Evolutionary conservation across 1,140 invertebrate genomes (phyloP), one percentile per base, ranked within the genome.

Genomic region (Cyphomyrmex costatus): DNA sequence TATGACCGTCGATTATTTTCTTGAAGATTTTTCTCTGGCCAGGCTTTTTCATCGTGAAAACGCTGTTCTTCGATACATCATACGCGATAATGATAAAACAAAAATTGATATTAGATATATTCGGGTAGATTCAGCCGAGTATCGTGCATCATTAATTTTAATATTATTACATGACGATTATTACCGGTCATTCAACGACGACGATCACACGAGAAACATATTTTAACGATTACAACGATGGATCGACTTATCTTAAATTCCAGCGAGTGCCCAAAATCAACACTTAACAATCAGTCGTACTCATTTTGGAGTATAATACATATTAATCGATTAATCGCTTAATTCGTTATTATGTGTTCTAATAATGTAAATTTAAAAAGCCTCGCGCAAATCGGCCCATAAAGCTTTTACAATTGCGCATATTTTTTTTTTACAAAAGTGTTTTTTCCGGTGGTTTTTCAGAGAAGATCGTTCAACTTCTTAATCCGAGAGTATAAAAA

Each of bases 231-330:
- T 51, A 78, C 21, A 16, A 16, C 61, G 74, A 49, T 51, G 49
- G 78, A 30, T 42, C 30, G 71, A 27, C 10, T 5, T 8, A 14
- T 58, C 14, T 42, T 36, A 76, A 60, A 82, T 82, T 53, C 66
- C 68, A 73, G 66, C 66, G 27, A 46, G 33, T 71, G 36, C 27
- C 24, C n/a, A 42, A 68, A 21, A 14, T 66, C n/a, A 65, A 63
- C 21, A 24, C 30, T 83, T 49, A 85, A 71, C 80, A 33, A 66
- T 83, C 79, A 84, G 79, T 86, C 85, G 46, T 70, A 30, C 16
- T 27, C 68, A 60, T 33, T 36, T 61, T 60, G 85, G 77, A 42
- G 36, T 42, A 42, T 42, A 42, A 42, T 42, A 82, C 56, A 60
- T 53, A 16, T 85, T 85, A 74, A 56, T 68, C 30, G 77, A 68